phyloP scores from a whole-genome alignment of 2,888 invertebrate genomes.

The Leptopilina myrica region DNA sequence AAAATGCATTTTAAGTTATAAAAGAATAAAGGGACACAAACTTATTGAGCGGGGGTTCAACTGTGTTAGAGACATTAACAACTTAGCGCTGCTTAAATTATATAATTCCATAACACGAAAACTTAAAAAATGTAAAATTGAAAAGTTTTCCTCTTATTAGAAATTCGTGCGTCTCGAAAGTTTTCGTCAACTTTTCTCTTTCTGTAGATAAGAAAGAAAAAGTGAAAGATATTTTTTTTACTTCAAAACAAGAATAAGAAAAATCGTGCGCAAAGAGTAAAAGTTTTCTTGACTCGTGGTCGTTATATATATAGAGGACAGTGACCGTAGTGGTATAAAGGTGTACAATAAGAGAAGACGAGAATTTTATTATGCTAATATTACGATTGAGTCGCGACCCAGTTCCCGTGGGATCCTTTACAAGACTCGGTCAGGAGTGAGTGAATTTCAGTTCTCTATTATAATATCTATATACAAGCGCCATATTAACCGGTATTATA shows the following conservation, averaged over 20 bases:
- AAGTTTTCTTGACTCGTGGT: slow-evolving; percentile 41
- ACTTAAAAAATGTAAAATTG: slow-evolving; percentile 5
- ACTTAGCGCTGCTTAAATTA: neutral
- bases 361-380: slow-evolving; percentile 66
- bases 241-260: neutral
- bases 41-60: no score
- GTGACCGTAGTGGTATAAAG: neutral
- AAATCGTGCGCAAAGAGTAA: slow-evolving; percentile 21
- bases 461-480: slow-evolving; percentile 47
- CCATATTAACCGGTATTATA: slow-evolving; percentile 53
- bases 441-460: slow-evolving; percentile 57
- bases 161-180: neutral
- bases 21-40: no score
- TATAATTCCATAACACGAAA: slow-evolving; percentile 8
- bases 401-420: slow-evolving; percentile 60
- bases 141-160: slow-evolving; percentile 26
- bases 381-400: slow-evolving; percentile 65
- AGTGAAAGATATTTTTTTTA: slow-evolving; percentile 2
- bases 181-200: slow-evolving; percentile 19
- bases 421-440: slow-evolving; percentile 49
- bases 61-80: no score
- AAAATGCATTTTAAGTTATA: no score
- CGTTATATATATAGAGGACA: slow-evolving; percentile 3
- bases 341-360: slow-evolving; percentile 41
- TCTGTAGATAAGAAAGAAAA: slow-evolving; percentile 3